A percentile compares a stretch with the other conserved stretches of the same genome.
Evolutionary conservation across 2,797 vertebrate genomes (phyloP).

Genomic region (Artibeus jamaicensis): DNA sequence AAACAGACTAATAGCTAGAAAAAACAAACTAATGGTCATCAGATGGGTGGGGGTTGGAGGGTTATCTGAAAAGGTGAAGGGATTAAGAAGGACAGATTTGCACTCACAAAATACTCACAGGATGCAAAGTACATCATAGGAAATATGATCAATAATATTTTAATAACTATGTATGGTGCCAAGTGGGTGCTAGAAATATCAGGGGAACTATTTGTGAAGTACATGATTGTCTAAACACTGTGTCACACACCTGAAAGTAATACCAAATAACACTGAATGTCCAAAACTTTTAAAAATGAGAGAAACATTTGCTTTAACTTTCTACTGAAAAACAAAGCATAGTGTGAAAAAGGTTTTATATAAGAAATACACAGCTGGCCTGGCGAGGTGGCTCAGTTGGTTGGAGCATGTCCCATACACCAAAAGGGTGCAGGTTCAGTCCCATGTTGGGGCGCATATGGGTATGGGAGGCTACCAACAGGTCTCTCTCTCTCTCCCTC

Average conservation of each 20-base stretch:
- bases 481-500: too few relatives aligned
- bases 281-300: neutral
- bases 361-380: neutral
- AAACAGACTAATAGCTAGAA: neutral
- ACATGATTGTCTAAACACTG: neutral
- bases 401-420: neutral
- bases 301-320: neutral
- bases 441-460: too few relatives aligned
- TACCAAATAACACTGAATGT: neutral
- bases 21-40: neutral
- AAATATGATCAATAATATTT: neutral
- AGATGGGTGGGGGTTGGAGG: neutral
- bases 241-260: neutral
- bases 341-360: neutral
- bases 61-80: neutral
- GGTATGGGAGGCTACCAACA: too few relatives aligned
- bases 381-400: neutral
- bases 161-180: neutral
- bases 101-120: neutral
- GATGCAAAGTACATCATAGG: neutral
- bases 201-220: neutral
- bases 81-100: neutral
- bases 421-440: neutral
- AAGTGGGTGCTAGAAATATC: neutral
- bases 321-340: neutral